Evolutionary conservation across 2,113 vertebrate species (phyloP), one percentile per base, ranked within the genome.

Genomic region (mouse (Mus musculus)): DNA sequence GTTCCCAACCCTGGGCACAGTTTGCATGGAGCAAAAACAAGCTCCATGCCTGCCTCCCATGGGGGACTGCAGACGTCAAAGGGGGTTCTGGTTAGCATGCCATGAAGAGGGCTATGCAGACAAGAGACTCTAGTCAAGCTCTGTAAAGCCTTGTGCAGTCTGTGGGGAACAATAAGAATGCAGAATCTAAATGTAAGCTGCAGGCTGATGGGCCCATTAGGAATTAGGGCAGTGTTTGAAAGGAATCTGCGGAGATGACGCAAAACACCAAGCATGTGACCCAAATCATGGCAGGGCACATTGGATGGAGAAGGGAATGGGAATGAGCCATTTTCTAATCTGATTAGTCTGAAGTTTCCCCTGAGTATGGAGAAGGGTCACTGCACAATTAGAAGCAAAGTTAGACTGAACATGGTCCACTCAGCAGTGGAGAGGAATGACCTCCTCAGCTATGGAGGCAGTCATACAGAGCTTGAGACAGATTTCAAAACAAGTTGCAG

Each of bases 81-180:
- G 85, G 59, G 59, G 95, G 71, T 24, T 97, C 94, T 93, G 93
- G 76, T 52, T 88, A 97, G 85, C 17, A 0, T 92, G 92, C 92
- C 95, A 95, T 92, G 67, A 84, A 84, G 93, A 97, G 39, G 78
- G 75, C 54, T 97, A n/a, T 89, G 85, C 78, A 97, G 82, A 96
- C 86, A 56, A 63, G 94, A 92, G 39, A 97, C 84, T 95, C 88
- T 96, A 69, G 84, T 96, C 86, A 89, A 94, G 90, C 89, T 97
- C 96, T 97, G 96, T 89, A 96, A 97, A 97, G 92, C 85, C 87
- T 95, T 96, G 67, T 92, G 72, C 67, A 96, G 97, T 96, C 97
- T 97, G 92, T 97, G 90, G 97, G 97, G 97, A 98, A 96, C 96
- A 97, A 94, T 97, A 97, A 97, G 97, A 98, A 98, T 98, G 96